Conservation (phyloP, 2,888 invertebrate genomes). For the Tanytarsus gracilentus region DNA sequence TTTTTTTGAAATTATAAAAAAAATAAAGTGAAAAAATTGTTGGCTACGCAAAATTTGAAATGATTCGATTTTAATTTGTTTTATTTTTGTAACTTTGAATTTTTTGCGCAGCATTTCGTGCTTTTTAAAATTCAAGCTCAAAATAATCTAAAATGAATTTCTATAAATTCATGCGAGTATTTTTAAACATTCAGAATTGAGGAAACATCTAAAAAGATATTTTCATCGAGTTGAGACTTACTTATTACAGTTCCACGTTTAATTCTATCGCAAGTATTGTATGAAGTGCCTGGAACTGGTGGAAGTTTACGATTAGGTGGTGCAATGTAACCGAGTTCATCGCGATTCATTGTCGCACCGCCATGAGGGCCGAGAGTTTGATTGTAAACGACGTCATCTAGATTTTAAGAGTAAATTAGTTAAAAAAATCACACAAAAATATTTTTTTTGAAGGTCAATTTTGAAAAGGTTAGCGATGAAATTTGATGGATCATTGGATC, state of each 20-base stretch:
- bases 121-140: too few relatives aligned
- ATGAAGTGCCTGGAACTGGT: constrained; percentile 86
- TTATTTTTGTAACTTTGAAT: too few relatives aligned
- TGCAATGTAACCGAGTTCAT: constrained; percentile 86
- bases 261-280: constrained; percentile 88
- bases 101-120: too few relatives aligned
- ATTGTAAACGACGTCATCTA: constrained; percentile 87
- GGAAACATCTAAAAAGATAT: not conserved
- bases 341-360: constrained; percentile 68
- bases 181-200: not conserved
- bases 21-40: not conserved
- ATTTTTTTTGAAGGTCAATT: not conserved
- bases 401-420: not conserved
- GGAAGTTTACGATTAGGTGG: constrained; percentile 87
- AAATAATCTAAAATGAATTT: too few relatives aligned
- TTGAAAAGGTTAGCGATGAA: not conserved
- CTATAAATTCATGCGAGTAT: too few relatives aligned
- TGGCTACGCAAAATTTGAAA: not conserved
- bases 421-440: not conserved
- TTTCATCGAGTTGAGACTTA: constrained; percentile 46
- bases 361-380: constrained; percentile 60
- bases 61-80: not conserved
- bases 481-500: not conserved
- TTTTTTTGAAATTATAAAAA: not conserved
- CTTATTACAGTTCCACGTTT: constrained; percentile 80